Percentiles rank a stretch among this genome's conserved stretches.
Conservation (phyloP, 2,888 invertebrate genomes). For the Alviniconcha strummeri region DNA sequence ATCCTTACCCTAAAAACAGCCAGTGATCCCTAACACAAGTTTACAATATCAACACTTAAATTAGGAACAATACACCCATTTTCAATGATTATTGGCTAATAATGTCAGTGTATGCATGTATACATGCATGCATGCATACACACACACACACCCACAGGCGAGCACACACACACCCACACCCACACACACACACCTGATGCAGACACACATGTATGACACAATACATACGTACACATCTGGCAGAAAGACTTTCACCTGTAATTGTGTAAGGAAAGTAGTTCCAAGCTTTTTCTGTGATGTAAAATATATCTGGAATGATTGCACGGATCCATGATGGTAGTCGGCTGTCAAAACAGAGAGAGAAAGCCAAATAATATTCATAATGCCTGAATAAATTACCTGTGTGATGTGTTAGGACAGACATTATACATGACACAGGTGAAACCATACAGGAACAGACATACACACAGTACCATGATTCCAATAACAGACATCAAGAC, state of each 20-base stretch:
- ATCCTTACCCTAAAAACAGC: too few relatives aligned
- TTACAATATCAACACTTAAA: too few relatives aligned
- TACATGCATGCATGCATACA: not conserved
- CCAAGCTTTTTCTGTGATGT: slow-evolving; percentile 95
- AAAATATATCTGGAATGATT: slow-evolving; percentile 91
- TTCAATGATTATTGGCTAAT: too few relatives aligned
- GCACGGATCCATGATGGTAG: slow-evolving; percentile 93
- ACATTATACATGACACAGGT: too few relatives aligned
- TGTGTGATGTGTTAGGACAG: too few relatives aligned
- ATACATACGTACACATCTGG: too few relatives aligned
- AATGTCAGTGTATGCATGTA: too few relatives aligned
- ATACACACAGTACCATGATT: too few relatives aligned
- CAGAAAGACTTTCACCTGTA: slow-evolving; percentile 76
- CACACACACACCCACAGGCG: not conserved
- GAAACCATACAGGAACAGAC: too few relatives aligned
- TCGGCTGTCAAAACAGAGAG: slow-evolving; percentile 78
- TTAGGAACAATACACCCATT: too few relatives aligned
- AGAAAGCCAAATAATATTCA: not conserved
- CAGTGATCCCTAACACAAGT: too few relatives aligned
- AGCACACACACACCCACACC: not conserved
- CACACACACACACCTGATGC: not conserved
- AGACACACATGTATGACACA: not conserved
- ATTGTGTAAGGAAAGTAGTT: slow-evolving; percentile 94
- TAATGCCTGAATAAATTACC: not conserved
- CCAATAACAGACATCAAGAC: too few relatives aligned